Evolutionary conservation across 2,888 invertebrate species (phyloP), one percentile per base, ranked within the genome.

Genomic region (Lepas anatifera): DNA sequence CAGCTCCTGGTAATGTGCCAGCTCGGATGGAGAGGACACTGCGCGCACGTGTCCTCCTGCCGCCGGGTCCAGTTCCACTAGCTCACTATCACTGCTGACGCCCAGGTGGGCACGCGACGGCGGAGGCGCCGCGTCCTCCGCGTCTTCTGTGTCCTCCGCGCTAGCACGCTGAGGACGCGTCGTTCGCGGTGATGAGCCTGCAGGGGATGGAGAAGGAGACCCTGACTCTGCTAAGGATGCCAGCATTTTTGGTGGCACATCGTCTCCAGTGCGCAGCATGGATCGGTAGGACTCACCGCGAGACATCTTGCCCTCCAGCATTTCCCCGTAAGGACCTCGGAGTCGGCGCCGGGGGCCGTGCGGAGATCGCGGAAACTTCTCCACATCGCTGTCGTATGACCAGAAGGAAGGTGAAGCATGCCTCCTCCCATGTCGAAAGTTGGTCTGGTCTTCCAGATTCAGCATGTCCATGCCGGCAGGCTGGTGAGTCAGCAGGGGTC

Each of bases 281-380:
- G 25, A 16, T n/a, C 64, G 64, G 64, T 64, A 39, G 25, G 64
- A 39, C 16, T 64, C 64, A 16, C 64, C 39, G n/a, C 64, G 37
- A 3, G 63, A 27, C 69, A 69, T 68, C 41, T 70, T 52, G n/a
- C 46, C 70, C 67, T 64, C 66, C 16, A 69, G 50, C 41, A 69
- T 43, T 22, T 69, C 69, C 10, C 69, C 69, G 25, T 52, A 69
- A n/a, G 69, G 69, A 25, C 69, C 69, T 22, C 69, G 69, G 13
- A 68, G 27, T 3, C 50, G 67, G 41, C 50, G 46, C 10, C 68
- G 68, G 8, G 43, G 29, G 25, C 37, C 39, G n/a, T 64, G 64
- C 39, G 64, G 64, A 16, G 39, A 39, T n/a, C 64, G 64, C 10
- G 64, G 39, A 18, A 58, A 58, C 4, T 32, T 16, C 10, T 58